Evolutionary conservation across 2,888 invertebrate genomes (phyloP), one percentile per base, ranked within the genome.

Genomic region (Pterobdella sp.): DNA sequence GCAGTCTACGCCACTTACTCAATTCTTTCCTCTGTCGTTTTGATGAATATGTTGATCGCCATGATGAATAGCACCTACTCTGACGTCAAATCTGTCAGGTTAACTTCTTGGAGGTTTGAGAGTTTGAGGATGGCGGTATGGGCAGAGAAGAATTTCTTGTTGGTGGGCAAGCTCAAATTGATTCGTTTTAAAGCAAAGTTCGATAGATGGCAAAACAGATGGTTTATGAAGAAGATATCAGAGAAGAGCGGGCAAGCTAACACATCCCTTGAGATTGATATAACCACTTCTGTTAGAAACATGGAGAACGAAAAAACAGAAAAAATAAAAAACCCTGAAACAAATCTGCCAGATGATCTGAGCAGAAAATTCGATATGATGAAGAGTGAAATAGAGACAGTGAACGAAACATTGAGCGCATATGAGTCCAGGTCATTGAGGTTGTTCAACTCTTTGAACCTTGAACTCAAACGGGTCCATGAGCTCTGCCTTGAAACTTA

Each of bases 21-120:
- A 14, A 66, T 73, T 34, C 52, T 74, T 0, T 49, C 72, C n/a
- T 56, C 74, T 22, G 74, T 74, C 31, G 69, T 74, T 49, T 49
- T 74, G 31, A 69, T 74, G 72, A 74, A 74, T 69, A 56, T 74
- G 72, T 52, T 74, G 56, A 74, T 74, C 32, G 74, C 74, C 14
- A 74, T 74, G 74, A 74, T 74, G 74, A 74, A 74, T 66, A 74
- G 74, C 72, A 74, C 74, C 22, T 74, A 74, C 56, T 72, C 74
- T 0, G 74, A 74, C 34, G 74, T 74, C n/a, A 73, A 69, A 67
- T 32, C 49, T 10, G 34, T 72, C 31, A 52, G 65, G 29, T 63
- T 72, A 0, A 72, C 72, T 0, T 69, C 72, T 0, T 74, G 74
- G 74, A 42, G 74, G 3, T 35, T 72, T 26, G 74, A 74, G 34